Evolutionary conservation across 2,888 invertebrate species (phyloP).

Genomic region (Carabus problematicus): DNA sequence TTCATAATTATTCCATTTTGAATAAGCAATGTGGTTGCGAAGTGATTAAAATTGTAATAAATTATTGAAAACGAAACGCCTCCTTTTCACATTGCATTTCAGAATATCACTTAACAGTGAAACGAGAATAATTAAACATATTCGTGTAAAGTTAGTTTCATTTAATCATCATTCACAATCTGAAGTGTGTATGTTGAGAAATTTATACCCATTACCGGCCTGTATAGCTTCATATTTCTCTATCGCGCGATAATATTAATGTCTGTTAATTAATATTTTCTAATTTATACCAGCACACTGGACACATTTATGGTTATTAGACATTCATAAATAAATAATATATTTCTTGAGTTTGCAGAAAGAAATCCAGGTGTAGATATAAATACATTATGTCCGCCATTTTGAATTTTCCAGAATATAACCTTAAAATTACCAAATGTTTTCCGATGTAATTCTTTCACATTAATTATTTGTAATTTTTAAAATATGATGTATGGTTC

Average conservation of each 20-base stretch:
- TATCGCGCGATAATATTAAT: background rate
- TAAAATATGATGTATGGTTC: too few relatives aligned
- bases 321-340: conserved; percentile 1
- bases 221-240: background rate
- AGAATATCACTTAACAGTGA: conserved; percentile 10
- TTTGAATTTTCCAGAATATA: background rate
- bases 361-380: background rate
- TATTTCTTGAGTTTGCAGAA: background rate
- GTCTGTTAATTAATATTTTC: conserved; percentile 9
- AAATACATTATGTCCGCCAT: conserved; percentile 2
- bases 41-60: background rate
- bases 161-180: conserved; percentile 2
- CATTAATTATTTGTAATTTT: too few relatives aligned
- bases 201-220: background rate
- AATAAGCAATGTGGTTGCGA: too few relatives aligned
- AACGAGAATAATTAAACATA: conserved; percentile 1
- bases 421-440: too few relatives aligned
- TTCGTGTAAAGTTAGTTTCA: conserved; percentile 5
- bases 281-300: conserved; percentile 4
- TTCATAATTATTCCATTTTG: too few relatives aligned
- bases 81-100: conserved; percentile 4
- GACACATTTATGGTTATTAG: conserved; percentile 6
- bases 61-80: background rate
- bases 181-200: background rate
- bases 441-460: too few relatives aligned